Evolutionary conservation across 2,113 vertebrate genomes (phyloP), one percentile per base, ranked within the genome.

Genomic region (Mesocricetus auratus): DNA sequence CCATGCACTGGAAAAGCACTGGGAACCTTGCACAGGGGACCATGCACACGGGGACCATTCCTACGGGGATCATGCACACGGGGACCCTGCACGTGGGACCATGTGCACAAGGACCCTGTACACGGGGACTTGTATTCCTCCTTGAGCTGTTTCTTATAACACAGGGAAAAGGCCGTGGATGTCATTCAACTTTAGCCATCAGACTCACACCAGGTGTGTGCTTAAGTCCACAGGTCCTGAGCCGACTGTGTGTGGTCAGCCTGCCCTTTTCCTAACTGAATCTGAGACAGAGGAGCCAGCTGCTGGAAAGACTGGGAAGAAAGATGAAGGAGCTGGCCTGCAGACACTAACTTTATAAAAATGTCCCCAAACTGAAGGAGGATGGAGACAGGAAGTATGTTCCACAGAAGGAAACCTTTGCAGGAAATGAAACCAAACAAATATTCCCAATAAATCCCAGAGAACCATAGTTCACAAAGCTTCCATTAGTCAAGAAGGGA

Each of bases 21-120:
- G n/a, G n/a, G n/a, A n/a, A n/a, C n/a, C n/a, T n/a, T n/a, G n/a
- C n/a, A n/a, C n/a, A n/a, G n/a, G n/a, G n/a, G n/a, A n/a, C n/a
- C n/a, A n/a, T n/a, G n/a, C n/a, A n/a, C n/a, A n/a, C n/a, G n/a
- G n/a, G n/a, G n/a, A n/a, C n/a, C n/a, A n/a, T n/a, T n/a, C n/a
- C n/a, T n/a, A n/a, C n/a, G n/a, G n/a, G n/a, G n/a, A n/a, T n/a
- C n/a, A n/a, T n/a, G n/a, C n/a, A n/a, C n/a, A n/a, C n/a, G n/a
- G n/a, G 13, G 0, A 6, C 79, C 11, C 2, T 85, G 58, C 7
- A 5, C 24, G 3, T 3, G 36, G 1, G n/a, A n/a, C n/a, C n/a
- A n/a, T n/a, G n/a, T n/a, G n/a, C n/a, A n/a, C n/a, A n/a, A n/a
- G 13, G 39, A 64, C 22, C 2, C 1, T 26, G 22, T 3, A 11